Evolutionary conservation across 2,888 invertebrate species (phyloP).

Genomic region (Erannis defoliaria): DNA sequence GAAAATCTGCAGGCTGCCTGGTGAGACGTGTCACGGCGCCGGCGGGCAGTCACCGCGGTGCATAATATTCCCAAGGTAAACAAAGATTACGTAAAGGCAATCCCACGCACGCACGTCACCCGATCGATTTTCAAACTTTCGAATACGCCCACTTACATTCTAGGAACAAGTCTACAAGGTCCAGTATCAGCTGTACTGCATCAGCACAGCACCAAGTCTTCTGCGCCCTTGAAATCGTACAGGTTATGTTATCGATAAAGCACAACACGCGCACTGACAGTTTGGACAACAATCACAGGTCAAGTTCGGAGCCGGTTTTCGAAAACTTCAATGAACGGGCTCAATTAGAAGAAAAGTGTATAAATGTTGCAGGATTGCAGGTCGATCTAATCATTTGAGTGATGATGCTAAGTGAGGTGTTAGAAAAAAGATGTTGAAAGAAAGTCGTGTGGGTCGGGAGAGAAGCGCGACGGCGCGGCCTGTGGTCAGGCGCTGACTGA

Average conservation of each 20-base stretch:
- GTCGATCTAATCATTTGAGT: constrained; percentile 55
- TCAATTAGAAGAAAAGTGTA: constrained; percentile 56
- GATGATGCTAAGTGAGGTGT: constrained; percentile 66
- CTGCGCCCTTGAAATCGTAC: constrained; percentile 83
- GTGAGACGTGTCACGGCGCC: constrained; percentile 60
- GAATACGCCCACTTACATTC: constrained; percentile 83
- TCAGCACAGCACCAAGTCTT: constrained; percentile 73
- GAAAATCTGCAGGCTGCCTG: constrained; percentile 42
- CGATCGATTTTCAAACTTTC: constrained; percentile 86
- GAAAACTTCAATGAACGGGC: constrained; percentile 56
- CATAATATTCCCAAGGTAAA: constrained; percentile 85
- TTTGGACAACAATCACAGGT: constrained; percentile 81
- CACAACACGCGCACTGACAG: constrained; percentile 86
- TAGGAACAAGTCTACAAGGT: constrained; percentile 67
- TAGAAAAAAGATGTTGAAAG: too few species aligned
- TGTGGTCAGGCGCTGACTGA: constrained; percentile 76
- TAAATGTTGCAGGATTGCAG: constrained; percentile 51
- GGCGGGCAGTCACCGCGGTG: constrained; percentile 70
- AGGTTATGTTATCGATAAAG: constrained; percentile 86
- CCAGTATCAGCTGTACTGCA: constrained; percentile 65
- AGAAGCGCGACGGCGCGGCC: constrained; percentile 61
- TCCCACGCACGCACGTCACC: constrained; percentile 85
- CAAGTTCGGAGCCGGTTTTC: constrained; percentile 75
- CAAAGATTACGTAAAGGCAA: constrained; percentile 86
- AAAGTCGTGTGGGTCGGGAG: constrained; percentile 55